Percentiles rank a stretch among this genome's conserved stretches.
phyloP scores from a whole-genome alignment of 2,113 vertebrate genomes.

The Callipepla squamata region DNA sequence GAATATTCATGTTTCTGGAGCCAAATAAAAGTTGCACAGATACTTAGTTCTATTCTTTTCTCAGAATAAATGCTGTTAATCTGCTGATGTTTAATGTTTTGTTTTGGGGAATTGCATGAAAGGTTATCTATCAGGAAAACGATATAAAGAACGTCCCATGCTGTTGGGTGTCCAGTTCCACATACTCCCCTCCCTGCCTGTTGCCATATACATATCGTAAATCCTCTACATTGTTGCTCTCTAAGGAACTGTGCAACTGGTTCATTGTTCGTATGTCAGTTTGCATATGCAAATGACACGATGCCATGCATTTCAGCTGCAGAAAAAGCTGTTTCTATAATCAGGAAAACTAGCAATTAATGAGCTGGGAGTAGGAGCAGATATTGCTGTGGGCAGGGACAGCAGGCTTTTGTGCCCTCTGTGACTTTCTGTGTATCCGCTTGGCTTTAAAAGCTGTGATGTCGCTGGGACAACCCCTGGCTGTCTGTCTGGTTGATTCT shows the following conservation, averaged over 20 bases:
- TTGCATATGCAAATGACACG: slow-evolving; percentile 49
- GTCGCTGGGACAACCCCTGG: neutral
- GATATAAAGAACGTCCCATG: neutral
- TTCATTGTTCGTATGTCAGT: slow-evolving; percentile 58
- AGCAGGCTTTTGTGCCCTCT: neutral
- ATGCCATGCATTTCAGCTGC: slow-evolving; percentile 25
- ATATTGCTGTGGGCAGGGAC: slow-evolving; percentile 16
- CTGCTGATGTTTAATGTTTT: neutral
- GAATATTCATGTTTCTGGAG: neutral
- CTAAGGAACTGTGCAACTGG: slow-evolving; percentile 59
- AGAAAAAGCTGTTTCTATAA: slow-evolving; percentile 65
- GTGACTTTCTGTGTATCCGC: neutral
- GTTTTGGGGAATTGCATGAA: neutral
- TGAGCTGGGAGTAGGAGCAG: slow-evolving; percentile 63
- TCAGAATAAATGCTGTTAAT: neutral
- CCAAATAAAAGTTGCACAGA: neutral
- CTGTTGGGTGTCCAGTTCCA: neutral
- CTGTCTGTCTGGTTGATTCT: neutral
- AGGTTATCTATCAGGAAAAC: slow-evolving; percentile 1
- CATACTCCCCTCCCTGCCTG: neutral
- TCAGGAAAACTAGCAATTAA: slow-evolving; percentile 70
- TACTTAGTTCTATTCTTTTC: neutral
- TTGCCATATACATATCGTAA: slow-evolving; percentile 36
- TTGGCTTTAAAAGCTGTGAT: neutral
- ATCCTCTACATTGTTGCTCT: slow-evolving; percentile 60